Conservation (phyloP, 2,888 invertebrate genomes). For the Leistus spinibarbis region DNA sequence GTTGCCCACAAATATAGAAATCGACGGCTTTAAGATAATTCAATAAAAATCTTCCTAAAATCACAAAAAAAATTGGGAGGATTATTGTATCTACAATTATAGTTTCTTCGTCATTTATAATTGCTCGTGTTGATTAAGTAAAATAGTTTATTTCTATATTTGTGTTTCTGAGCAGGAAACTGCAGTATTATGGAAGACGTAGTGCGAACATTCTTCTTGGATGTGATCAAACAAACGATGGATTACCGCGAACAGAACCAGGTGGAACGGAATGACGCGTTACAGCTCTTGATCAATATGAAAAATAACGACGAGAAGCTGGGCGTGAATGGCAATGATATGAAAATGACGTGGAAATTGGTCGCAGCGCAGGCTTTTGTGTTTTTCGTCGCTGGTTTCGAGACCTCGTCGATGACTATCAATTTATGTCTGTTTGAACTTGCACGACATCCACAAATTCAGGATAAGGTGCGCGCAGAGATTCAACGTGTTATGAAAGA, state of each 20-base stretch:
- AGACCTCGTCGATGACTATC: slow-evolving; percentile 38
- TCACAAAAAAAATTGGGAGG: too few relatives aligned
- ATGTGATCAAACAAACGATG: slow-evolving; percentile 22
- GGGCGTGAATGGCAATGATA: background rate
- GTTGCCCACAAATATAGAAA: too few relatives aligned
- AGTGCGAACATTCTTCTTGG: slow-evolving; percentile 20
- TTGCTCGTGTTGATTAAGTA: background rate
- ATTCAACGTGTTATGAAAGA: slow-evolving; percentile 31
- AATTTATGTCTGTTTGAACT: slow-evolving; percentile 36
- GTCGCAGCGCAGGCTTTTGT: slow-evolving; percentile 38
- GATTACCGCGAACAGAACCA: slow-evolving; percentile 24
- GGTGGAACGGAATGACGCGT: slow-evolving; percentile 17
- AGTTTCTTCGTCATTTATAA: too few relatives aligned
- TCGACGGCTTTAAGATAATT: too few relatives aligned
- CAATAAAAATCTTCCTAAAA: too few relatives aligned
- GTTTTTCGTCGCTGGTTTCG: slow-evolving; percentile 39
- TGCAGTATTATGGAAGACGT: slow-evolving; percentile 7
- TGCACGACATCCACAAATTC: slow-evolving; percentile 22
- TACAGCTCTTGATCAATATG: slow-evolving; percentile 27
- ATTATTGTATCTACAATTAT: too few relatives aligned
- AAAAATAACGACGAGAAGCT: slow-evolving; percentile 24
- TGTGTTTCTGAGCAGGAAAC: background rate
- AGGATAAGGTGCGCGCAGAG: slow-evolving; percentile 32
- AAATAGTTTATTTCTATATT: background rate
- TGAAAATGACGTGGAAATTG: slow-evolving; percentile 16